Conservation (phyloP, 2,797 vertebrate species). For the Phrynocephalus vlangalii region DNA sequence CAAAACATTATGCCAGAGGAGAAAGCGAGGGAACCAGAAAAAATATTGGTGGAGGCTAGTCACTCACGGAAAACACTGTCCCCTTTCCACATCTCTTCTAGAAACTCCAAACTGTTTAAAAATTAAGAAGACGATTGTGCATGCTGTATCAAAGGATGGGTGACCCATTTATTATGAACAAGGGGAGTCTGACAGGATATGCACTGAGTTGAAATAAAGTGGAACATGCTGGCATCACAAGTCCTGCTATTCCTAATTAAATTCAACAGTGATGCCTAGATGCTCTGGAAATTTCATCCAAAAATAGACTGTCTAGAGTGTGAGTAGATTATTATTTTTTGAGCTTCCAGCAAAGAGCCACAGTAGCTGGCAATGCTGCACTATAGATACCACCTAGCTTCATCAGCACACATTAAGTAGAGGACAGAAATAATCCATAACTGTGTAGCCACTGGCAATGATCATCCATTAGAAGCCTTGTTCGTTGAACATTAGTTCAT, state of each 20-base stretch:
- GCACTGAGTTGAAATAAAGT: conserved; percentile 25
- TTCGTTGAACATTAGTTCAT: background rate
- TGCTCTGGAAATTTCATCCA: conserved; percentile 36
- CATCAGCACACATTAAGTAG: background rate
- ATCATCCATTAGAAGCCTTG: background rate
- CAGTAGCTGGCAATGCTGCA: background rate
- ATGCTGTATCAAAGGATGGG: conserved; percentile 8
- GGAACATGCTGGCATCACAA: background rate
- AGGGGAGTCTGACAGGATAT: background rate
- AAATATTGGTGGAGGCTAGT: conserved; percentile 2
- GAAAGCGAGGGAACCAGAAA: background rate
- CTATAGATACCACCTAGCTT: background rate
- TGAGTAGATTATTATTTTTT: background rate
- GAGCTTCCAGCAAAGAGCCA: background rate
- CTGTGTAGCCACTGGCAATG: background rate
- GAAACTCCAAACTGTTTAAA: background rate
- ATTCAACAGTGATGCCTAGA: conserved; percentile 28
- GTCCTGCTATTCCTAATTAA: conserved; percentile 37
- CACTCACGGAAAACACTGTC: background rate
- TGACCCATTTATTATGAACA: conserved; percentile 23
- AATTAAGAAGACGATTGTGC: background rate
- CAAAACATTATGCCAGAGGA: background rate
- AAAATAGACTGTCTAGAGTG: conserved; percentile 19
- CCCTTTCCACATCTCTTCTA: background rate
- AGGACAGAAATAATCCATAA: background rate